These are phyloP conservation scores for Phymorhynchus buccinoides DNA, from an alignment of 1,140 invertebrate species.

Conservation along the genomic window DNA sequence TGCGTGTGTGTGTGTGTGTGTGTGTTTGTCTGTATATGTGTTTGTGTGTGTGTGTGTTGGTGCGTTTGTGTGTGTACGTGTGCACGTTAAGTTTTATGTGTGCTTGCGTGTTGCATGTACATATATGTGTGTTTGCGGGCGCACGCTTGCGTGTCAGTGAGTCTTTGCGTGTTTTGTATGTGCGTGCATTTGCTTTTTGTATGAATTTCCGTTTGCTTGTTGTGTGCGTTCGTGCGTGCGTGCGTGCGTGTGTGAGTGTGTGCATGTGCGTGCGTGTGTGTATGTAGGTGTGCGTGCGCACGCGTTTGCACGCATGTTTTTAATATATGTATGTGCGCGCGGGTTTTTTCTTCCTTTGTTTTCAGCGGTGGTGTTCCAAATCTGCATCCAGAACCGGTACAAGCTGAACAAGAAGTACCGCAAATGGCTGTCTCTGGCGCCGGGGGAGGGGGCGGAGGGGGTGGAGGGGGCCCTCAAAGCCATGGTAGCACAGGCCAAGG, in stretches of 20 bases:
- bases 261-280: not conserved
- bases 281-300: not conserved
- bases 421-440: constrained; percentile 59
- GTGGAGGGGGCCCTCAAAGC: constrained; percentile 44
- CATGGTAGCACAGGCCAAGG: constrained; percentile 58
- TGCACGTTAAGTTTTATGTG: no score
- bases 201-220: no score
- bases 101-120: no score
- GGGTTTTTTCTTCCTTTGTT: constrained; percentile 35
- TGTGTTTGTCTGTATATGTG: no score
- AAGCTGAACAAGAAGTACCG: constrained; percentile 72
- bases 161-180: no score
- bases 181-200: no score
- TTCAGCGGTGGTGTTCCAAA: constrained; percentile 70
- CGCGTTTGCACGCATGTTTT: not conserved
- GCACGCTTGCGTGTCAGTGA: no score
- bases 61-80: no score
- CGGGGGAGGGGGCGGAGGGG: constrained; percentile 38
- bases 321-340: not conserved
- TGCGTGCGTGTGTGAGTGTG: not conserved
- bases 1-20: no score
- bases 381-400: constrained; percentile 71
- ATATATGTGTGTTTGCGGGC: no score
- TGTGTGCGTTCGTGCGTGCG: no score
- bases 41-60: no score